These are phyloP conservation scores for Acyrthosiphon pisum DNA, from an alignment of 1,140 invertebrate species.

Conservation along the genomic window DNA sequence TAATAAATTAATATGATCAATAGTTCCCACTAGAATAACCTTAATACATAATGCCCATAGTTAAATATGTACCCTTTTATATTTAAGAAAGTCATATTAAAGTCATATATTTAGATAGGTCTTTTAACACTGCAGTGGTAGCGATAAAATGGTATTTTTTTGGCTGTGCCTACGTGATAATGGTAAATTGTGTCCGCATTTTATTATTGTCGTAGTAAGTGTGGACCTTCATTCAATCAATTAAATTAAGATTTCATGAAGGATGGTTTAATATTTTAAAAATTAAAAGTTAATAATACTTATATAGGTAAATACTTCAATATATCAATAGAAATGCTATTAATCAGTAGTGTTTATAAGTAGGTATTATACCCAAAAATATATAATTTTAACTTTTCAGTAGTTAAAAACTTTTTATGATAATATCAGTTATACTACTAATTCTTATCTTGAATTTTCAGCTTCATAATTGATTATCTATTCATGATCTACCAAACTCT, in stretches of 20 bases:
- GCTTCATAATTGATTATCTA: neutral
- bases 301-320: neutral
- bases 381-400: too few relatives aligned
- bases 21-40: neutral
- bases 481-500: neutral
- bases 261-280: too few relatives aligned
- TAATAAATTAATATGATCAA: neutral
- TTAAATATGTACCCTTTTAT: neutral
- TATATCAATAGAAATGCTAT: too few relatives aligned
- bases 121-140: neutral
- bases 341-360: too few relatives aligned
- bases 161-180: neutral
- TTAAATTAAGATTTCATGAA: neutral
- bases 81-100: neutral
- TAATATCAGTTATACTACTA: too few relatives aligned
- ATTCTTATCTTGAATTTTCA: too few relatives aligned
- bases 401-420: too few relatives aligned
- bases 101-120: neutral
- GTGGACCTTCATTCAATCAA: neutral
- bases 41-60: neutral
- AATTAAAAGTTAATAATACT: neutral
- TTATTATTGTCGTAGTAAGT: neutral
- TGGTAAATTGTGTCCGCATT: neutral
- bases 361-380: too few relatives aligned
- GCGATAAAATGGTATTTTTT: neutral